Evolutionary conservation across 2,888 invertebrate species (phyloP), one percentile per base, ranked within the genome.

Genomic region (Lapara coniferarum): DNA sequence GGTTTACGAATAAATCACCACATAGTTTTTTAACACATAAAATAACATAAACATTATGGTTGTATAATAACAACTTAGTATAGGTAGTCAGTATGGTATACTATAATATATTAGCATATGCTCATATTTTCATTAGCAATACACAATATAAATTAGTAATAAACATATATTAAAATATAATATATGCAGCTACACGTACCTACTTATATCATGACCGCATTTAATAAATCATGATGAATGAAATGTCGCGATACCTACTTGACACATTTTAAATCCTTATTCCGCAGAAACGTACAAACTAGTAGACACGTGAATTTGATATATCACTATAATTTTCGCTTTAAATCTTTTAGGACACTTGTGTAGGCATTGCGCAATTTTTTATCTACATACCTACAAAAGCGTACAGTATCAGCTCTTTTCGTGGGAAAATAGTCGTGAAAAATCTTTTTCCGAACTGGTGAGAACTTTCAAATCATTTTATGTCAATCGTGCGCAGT

Each of bases 391-490:
- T 14, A 52, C 53, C 30, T 16, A n/a, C 52, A 12, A 66, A 66
- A 66, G 66, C 30, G 30, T 66, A 30, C 52, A 52, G 52, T 37
- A 16, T 53, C n/a, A 66, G 30, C n/a, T 53, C 53, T 66, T 53
- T 66, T 53, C 53, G 30, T 10, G 10, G 16, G 37, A 66, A 66
- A 53, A 66, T 53, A 53, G 30, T 53, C 30, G 66, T 52, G n/a
- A 37, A 66, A 66, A 53, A n/a, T n/a, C n/a, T 53, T 66, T 66
- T 66, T 66, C 30, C 53, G 16, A 66, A 53, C 49, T 46, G 19
- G 49, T 63, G 49, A 63, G 63, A 49, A 49, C 46, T 12, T 7
- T 46, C 46, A 63, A 63, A 49, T 63, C 16, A 63, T 49, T 63
- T 49, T 19, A 13, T 12, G 46, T 46, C 46, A 63, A 12, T 63